Evolutionary conservation across 2,888 invertebrate species (phyloP), one percentile per base, ranked within the genome.

Genomic region (Plagodis dolabraria): DNA sequence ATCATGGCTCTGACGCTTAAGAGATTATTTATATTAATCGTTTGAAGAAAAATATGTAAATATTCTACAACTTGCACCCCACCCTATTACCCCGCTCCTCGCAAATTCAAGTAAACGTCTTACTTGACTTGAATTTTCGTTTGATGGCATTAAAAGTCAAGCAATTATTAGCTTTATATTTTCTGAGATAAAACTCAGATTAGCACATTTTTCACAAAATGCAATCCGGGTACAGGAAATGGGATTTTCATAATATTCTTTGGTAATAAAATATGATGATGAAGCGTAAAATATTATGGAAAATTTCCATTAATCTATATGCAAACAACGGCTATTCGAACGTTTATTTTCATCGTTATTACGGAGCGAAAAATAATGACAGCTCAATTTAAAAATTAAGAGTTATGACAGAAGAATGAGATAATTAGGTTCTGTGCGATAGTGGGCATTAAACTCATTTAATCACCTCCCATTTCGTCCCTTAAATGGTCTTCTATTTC

Each of bases 41-140:
- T 38, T 38, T 0, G 7, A 9, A 38, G 38, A 9, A 7, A 38
- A 38, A 2, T 8, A 38, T 38, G 38, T 9, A 8, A 22, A n/a
- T 7, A 33, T 52, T 40, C 49, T 49, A 22, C 52, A 49, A 22
- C 33, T 60, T 56, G 40, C 7, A 42, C 36, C 42, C 12, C 7
- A 22, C 5, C 2, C 1, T 12, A 5, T 64, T 53, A 69, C 64
- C 65, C 64, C 67, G 67, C 48, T 67, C 64, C 63, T 65, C 51
- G 63, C 42, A 47, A 64, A 60, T 56, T 55, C 61, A 51, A 58
- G 55, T 63, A 68, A 67, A 58, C 43, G 48, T 60, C 53, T 60
- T 57, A 47, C 59, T 61, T 66, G 68, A 66, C 64, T 66, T 54
- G 64, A 57, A 64, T 58, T 63, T 68, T 57, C 46, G 54, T 60